A percentile compares a stretch with the other conserved stretches of the same genome.
phyloP scores from a whole-genome alignment of 2,113 vertebrate genomes.

The Beaufortia kweichowensis region DNA sequence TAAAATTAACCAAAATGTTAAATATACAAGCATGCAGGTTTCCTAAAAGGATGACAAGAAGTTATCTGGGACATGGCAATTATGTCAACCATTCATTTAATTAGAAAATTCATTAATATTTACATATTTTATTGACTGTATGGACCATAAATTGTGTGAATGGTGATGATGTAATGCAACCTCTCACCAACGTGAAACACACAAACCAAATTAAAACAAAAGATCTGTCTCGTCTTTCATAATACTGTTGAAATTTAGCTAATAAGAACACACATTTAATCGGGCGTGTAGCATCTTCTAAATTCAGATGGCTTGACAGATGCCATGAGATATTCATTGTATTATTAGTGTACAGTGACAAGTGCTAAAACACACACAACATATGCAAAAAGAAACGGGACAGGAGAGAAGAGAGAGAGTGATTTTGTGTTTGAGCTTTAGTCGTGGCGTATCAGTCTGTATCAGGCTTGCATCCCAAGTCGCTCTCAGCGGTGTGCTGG shows the following conservation, averaged over 20 bases:
- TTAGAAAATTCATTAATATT: too few relatives aligned
- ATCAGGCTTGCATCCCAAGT: constrained; percentile 20
- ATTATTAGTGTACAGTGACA: constrained; percentile 1
- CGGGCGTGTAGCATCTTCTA: neutral
- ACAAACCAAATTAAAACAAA: neutral
- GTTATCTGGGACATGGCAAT: too few relatives aligned
- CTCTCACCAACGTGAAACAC: too few relatives aligned
- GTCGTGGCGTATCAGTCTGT: constrained; percentile 24
- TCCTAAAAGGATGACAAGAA: too few relatives aligned
- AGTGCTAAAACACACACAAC: constrained; percentile 10
- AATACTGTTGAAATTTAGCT: neutral
- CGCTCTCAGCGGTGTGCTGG: constrained; percentile 37
- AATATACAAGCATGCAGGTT: too few relatives aligned
- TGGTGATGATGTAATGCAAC: too few relatives aligned
- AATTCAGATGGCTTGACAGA: constrained; percentile 27
- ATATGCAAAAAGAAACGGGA: neutral
- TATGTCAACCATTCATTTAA: too few relatives aligned
- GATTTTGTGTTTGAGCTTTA: constrained; percentile 20
- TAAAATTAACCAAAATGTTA: too few relatives aligned
- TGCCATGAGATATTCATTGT: neutral
- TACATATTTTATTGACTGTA: too few relatives aligned
- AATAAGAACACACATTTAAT: constrained; percentile 4
- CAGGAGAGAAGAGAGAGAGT: constrained; percentile 49
- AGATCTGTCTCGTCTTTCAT: neutral
- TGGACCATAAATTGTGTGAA: too few relatives aligned